Evolutionary conservation across 1,140 invertebrate genomes (phyloP).

Genomic region (Elymnias hypermnestra): DNA sequence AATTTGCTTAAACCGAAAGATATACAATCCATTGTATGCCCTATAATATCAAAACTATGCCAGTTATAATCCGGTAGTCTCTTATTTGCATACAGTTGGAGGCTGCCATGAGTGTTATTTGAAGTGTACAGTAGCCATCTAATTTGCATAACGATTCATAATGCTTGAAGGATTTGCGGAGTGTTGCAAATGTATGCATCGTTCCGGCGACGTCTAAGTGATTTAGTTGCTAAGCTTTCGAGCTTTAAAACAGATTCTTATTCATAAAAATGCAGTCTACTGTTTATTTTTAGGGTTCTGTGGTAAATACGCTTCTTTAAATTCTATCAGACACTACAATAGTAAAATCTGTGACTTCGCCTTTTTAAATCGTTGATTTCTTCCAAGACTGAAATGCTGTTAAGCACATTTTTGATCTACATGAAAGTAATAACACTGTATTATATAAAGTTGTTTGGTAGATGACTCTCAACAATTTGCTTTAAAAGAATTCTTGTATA

Average conservation of each 20-base stretch:
- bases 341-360: too few relatives aligned
- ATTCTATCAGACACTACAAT: too few relatives aligned
- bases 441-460: too few relatives aligned
- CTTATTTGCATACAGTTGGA: slow-evolving; percentile 4
- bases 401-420: too few relatives aligned
- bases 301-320: too few relatives aligned
- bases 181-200: background rate
- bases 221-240: background rate
- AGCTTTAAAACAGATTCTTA: background rate
- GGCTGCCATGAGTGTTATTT: slow-evolving; percentile 1
- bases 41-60: slow-evolving; percentile 1
- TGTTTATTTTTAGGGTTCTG: too few relatives aligned
- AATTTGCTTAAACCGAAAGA: background rate
- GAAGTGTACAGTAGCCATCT: slow-evolving; percentile 1
- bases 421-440: too few relatives aligned
- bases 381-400: too few relatives aligned
- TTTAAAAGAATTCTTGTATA: too few relatives aligned
- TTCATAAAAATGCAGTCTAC: too few relatives aligned
- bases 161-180: background rate
- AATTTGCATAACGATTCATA: slow-evolving; percentile 4
- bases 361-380: too few relatives aligned
- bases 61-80: background rate
- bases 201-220: background rate
- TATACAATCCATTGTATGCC: background rate
- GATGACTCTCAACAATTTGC: background rate